These are phyloP conservation scores for Pammene aurita DNA, from an alignment of 2,888 invertebrate genomes.

Conservation along the genomic window DNA sequence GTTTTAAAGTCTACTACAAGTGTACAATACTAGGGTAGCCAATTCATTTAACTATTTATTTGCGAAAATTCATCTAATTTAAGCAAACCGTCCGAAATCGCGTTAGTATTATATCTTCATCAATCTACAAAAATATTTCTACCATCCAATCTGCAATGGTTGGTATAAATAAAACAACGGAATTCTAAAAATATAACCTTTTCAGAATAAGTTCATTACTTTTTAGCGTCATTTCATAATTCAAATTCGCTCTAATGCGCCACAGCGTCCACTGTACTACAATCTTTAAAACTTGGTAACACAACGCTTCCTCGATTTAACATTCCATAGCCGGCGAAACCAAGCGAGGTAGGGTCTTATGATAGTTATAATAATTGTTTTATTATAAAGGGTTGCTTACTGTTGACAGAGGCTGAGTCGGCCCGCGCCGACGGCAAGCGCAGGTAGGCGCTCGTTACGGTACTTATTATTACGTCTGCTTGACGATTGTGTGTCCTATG, in stretches of 20 bases:
- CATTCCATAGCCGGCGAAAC: slow-evolving; percentile 37
- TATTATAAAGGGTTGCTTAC: slow-evolving; percentile 43
- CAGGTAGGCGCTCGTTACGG: slow-evolving; percentile 61
- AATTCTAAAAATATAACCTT: not conserved
- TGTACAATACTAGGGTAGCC: slow-evolving; percentile 2
- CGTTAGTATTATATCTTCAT: slow-evolving; percentile 6
- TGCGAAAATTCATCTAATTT: slow-evolving; percentile 11
- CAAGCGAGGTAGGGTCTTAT: slow-evolving; percentile 37
- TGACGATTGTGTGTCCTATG: slow-evolving; percentile 60
- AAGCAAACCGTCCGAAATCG: slow-evolving; percentile 15
- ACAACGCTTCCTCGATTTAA: slow-evolving; percentile 32
- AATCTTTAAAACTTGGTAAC: slow-evolving; percentile 28
- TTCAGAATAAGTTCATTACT: not conserved
- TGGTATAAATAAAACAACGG: slow-evolving; percentile 3
- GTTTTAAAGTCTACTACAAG: not conserved
- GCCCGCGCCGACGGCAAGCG: slow-evolving; percentile 48
- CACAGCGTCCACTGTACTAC: slow-evolving; percentile 9
- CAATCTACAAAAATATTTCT: too few relatives aligned
- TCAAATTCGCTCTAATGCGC: slow-evolving; percentile 10
- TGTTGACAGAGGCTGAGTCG: slow-evolving; percentile 47
- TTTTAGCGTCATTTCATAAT: slow-evolving; percentile 12
- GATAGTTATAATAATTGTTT: slow-evolving; percentile 27
- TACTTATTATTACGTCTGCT: slow-evolving; percentile 55
- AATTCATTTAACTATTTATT: not conserved
- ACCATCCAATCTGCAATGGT: slow-evolving; percentile 14